A percentile compares a stretch with the other conserved stretches of the same genome.
These are phyloP conservation scores for Gorsachius goisagi DNA, from an alignment of 2,113 vertebrate species.

Conservation along the genomic window DNA sequence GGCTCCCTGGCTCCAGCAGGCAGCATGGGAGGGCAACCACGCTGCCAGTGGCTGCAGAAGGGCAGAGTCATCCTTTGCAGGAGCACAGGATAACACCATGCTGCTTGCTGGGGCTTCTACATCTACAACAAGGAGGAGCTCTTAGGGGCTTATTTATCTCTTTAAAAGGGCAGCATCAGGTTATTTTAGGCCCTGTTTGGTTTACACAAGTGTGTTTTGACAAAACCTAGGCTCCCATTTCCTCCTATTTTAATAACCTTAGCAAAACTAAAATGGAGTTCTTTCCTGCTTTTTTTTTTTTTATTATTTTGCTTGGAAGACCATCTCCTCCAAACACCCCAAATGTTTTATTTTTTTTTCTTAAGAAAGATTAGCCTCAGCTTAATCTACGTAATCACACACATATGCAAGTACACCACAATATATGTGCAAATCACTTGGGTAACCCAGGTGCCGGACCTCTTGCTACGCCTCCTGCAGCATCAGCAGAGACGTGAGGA, in stretches of 20 bases:
- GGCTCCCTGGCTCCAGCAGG: neutral
- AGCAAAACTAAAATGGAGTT: neutral
- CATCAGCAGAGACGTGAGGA: neutral
- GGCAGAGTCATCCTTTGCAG: neutral
- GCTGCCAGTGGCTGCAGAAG: neutral
- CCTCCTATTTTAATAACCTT: constrained; percentile 28
- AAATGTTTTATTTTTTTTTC: neutral
- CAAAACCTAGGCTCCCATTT: neutral
- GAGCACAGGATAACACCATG: fast-evolving
- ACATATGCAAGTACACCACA: neutral
- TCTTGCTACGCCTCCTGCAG: neutral
- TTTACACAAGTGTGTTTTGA: neutral
- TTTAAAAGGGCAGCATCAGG: neutral
- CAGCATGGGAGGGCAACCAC: neutral
- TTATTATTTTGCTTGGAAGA: neutral
- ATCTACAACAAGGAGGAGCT: neutral
- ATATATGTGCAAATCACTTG: neutral
- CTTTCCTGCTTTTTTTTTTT: neutral
- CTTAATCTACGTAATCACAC: neutral
- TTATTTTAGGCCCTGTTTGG: neutral
- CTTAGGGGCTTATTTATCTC: neutral
- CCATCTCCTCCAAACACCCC: neutral
- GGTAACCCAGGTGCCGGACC: neutral
- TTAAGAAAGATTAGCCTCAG: neutral
- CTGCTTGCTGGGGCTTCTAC: neutral